Conservation (phyloP, 2,888 invertebrate genomes). For the Cephus spinipes region DNA sequence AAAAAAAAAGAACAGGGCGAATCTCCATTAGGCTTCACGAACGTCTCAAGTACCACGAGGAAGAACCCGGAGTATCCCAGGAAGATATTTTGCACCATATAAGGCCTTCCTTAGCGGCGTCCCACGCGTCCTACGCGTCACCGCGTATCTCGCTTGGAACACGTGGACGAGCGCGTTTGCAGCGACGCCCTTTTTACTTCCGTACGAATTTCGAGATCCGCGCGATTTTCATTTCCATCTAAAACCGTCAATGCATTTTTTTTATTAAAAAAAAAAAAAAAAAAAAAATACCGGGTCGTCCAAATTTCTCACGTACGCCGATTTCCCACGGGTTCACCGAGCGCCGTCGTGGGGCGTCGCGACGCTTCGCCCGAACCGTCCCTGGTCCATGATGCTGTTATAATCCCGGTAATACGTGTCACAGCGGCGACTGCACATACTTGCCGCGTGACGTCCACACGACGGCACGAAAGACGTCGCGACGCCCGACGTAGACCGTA, state of each 20-base stretch:
- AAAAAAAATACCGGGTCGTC: too few species aligned
- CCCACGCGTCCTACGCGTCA: constrained; percentile 15
- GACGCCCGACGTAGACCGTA: too few species aligned
- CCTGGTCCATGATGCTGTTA: background rate
- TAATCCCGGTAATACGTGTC: too few species aligned
- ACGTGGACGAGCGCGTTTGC: too few species aligned
- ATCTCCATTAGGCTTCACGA: background rate
- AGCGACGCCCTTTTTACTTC: too few species aligned
- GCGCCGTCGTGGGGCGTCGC: background rate
- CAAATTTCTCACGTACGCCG: too few species aligned
- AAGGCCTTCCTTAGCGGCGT: constrained; percentile 51
- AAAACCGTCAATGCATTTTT: background rate
- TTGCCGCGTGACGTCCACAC: constrained; percentile 36
- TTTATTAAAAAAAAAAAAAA: background rate
- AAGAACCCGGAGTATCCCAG: background rate
- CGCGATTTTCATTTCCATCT: too few species aligned
- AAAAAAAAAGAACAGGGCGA: background rate
- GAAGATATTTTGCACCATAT: constrained; percentile 48
- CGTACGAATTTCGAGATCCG: too few species aligned
- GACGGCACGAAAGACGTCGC: too few species aligned
- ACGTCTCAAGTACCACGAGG: background rate
- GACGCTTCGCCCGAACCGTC: background rate
- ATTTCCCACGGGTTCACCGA: too few species aligned
- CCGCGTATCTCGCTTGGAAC: too few species aligned
- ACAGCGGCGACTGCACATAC: constrained; percentile 28